Evolutionary conservation across 2,113 vertebrate genomes (phyloP).

Genomic region (Pampusana beccarii): DNA sequence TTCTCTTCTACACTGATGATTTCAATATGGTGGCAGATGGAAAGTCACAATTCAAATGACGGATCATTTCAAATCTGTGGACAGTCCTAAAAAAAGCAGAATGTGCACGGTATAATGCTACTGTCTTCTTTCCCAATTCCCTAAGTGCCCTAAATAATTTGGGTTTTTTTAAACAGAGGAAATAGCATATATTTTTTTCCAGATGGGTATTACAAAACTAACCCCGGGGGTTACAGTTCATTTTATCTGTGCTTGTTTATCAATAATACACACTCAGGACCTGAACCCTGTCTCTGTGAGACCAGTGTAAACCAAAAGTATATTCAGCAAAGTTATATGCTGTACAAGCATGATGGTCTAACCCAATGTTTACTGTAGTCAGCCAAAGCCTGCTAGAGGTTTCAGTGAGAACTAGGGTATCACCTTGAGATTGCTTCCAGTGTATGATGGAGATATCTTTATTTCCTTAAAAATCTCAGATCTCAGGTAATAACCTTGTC

Average conservation of each 20-base stretch:
- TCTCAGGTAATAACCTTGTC: neutral
- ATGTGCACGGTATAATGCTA: neutral
- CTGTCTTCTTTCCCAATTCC: neutral
- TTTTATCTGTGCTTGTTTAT: neutral
- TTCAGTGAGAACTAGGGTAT: neutral
- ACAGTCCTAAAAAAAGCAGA: neutral
- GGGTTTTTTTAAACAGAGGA: neutral
- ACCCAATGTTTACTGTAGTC: neutral
- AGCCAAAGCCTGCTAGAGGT: neutral
- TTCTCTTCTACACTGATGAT: conserved; percentile 7
- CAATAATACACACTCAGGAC: neutral
- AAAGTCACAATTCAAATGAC: conserved; percentile 4
- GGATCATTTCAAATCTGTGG: neutral
- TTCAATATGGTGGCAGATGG: conserved; percentile 15
- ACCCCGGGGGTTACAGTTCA: neutral
- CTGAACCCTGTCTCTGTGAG: neutral
- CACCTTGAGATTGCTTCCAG: neutral
- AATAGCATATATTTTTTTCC: neutral
- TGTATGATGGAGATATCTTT: neutral
- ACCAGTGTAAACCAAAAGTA: neutral
- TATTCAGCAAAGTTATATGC: neutral
- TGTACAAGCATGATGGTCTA: neutral
- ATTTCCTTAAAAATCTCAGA: neutral
- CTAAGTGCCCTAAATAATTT: neutral
- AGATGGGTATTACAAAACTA: neutral